phyloP scores from a whole-genome alignment of 2,888 invertebrate genomes.

The Drosophila pseudotakahashii region DNA sequence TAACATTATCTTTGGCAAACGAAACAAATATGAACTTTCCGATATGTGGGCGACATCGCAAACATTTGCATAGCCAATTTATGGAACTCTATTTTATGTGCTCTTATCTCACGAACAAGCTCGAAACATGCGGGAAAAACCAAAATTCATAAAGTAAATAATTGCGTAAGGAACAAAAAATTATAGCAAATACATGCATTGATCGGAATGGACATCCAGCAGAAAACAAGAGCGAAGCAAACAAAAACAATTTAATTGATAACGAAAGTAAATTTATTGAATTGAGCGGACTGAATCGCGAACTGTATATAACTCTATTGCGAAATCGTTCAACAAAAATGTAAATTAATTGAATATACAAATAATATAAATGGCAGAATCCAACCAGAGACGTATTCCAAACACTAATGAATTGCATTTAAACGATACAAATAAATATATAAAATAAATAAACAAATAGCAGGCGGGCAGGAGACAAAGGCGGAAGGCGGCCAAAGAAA shows the following conservation, averaged over 20 bases:
- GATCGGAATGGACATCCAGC: slow-evolving; percentile 28
- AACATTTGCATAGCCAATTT: slow-evolving; percentile 47
- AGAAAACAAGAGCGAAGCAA: slow-evolving; percentile 14
- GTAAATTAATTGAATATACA: slow-evolving; percentile 71
- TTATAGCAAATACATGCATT: slow-evolving; percentile 41
- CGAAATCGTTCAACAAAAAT: slow-evolving; percentile 53
- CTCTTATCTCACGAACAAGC: slow-evolving; percentile 52
- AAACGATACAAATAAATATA: slow-evolving; percentile 55
- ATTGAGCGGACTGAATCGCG: slow-evolving; percentile 50
- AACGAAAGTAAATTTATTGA: slow-evolving; percentile 51
- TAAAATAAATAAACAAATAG: slow-evolving; percentile 35
- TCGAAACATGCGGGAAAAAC: slow-evolving; percentile 35
- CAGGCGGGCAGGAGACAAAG: slow-evolving; percentile 28
- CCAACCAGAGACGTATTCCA: slow-evolving; percentile 59
- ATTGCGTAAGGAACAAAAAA: slow-evolving; percentile 32
- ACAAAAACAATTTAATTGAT: slow-evolving; percentile 49
- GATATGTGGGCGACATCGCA: slow-evolving; percentile 31
- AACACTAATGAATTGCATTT: slow-evolving; percentile 73
- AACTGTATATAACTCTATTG: slow-evolving; percentile 67
- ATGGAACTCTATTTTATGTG: slow-evolving; percentile 45
- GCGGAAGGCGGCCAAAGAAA: slow-evolving; percentile 38
- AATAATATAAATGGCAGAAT: slow-evolving; percentile 35
- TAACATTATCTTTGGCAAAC: slow-evolving; percentile 18
- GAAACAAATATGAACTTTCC: slow-evolving; percentile 13
- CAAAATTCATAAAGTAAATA: slow-evolving; percentile 42